A percentile compares a stretch with the other conserved stretches of the same genome.
Evolutionary conservation across 2,797 vertebrate genomes (phyloP).

Genomic region (Chaenodraco wilsoni): DNA sequence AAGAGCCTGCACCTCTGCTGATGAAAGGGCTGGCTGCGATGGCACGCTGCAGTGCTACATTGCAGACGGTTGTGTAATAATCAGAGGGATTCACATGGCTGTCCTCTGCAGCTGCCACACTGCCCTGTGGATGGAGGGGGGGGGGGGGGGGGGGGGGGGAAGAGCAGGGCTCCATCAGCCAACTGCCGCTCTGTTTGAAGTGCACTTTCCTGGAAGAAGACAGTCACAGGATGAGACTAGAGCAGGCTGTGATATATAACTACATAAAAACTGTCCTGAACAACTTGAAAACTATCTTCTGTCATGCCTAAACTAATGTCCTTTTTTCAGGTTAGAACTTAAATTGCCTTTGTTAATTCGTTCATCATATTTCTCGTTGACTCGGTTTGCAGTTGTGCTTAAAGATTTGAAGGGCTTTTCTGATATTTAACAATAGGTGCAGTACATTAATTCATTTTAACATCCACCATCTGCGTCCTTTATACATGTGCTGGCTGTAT

Average conservation of each 20-base stretch:
- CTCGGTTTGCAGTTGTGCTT: not conserved
- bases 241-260: slow-evolving; percentile 32
- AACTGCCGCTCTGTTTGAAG: slow-evolving; percentile 58
- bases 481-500: not conserved
- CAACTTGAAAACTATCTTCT: slow-evolving; percentile 33
- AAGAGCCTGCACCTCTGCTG: slow-evolving; percentile 64
- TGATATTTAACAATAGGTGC: not conserved
- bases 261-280: slow-evolving; percentile 23
- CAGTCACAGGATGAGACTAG: slow-evolving; percentile 26
- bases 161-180: slow-evolving; percentile 53
- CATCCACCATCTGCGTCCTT: not conserved
- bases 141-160: not conserved
- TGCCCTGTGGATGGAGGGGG: slow-evolving; percentile 62
- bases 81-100: slow-evolving; percentile 70
- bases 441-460: not conserved
- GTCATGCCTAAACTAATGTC: slow-evolving; percentile 18
- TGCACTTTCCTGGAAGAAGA: slow-evolving; percentile 55
- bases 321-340: slow-evolving; percentile 2
- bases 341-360: not conserved
- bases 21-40: slow-evolving; percentile 63
- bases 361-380: slow-evolving; percentile 6
- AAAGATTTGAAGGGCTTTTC: not conserved
- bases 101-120: slow-evolving; percentile 72
- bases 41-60: slow-evolving; percentile 50
- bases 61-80: slow-evolving; percentile 70